Evolutionary conservation across 2,113 vertebrate genomes (phyloP).

Genomic region (Catharus fuscescens): DNA sequence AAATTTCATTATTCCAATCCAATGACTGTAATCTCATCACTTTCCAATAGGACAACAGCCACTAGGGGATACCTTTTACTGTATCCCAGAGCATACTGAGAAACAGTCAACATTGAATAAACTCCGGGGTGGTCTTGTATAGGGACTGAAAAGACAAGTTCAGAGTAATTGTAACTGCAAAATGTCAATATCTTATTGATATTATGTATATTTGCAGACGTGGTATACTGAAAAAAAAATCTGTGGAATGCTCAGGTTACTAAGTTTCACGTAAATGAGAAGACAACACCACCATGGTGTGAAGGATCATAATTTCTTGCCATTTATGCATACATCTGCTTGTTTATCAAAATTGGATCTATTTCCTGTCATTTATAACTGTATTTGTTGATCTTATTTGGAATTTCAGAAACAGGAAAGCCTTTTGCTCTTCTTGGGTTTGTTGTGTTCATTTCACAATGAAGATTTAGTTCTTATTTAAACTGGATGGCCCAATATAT

Average conservation of each 20-base stretch:
- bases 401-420: neutral
- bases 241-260: neutral
- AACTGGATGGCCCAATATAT: neutral
- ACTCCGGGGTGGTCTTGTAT: neutral
- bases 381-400: neutral
- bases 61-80: neutral
- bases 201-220: neutral
- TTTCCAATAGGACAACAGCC: neutral
- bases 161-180: neutral
- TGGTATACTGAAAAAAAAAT: neutral
- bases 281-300: neutral
- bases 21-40: neutral
- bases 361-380: neutral
- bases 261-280: neutral
- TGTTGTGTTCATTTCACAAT: neutral
- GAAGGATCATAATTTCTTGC: neutral
- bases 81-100: neutral
- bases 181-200: neutral
- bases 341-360: neutral
- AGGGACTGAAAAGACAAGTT: neutral
- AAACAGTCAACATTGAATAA: neutral
- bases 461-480: slow-evolving; percentile 33
- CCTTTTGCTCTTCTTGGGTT: neutral
- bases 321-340: neutral
- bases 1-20: neutral